Percentiles rank a stretch among this genome's conserved stretches.
Evolutionary conservation across 2,888 invertebrate genomes (phyloP).

Genomic region (Dasysyrphus albostriatus): DNA sequence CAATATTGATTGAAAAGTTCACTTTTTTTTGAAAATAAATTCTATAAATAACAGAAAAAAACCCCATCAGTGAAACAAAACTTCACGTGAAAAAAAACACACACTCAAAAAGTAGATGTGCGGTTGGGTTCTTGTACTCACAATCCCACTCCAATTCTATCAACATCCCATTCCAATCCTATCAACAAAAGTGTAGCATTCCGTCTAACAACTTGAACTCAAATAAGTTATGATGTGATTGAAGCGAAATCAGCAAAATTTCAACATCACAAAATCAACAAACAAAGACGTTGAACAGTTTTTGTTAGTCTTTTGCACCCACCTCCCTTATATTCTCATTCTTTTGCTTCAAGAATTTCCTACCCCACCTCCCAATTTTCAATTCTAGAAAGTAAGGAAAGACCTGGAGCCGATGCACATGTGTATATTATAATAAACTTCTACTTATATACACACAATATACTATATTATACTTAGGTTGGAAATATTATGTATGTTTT

Average conservation of each 20-base stretch:
- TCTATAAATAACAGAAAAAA: constrained; percentile 2
- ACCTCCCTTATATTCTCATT: background rate
- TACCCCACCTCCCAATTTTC: background rate
- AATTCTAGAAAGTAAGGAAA: constrained; percentile 17
- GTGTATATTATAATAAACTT: constrained; percentile 17
- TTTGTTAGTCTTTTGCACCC: constrained; percentile 50
- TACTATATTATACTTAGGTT: background rate
- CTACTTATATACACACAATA: background rate
- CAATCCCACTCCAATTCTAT: background rate
- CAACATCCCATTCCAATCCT: background rate
- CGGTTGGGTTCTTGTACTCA: constrained; percentile 21
- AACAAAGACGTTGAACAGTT: constrained; percentile 73
- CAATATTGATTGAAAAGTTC: constrained; percentile 69
- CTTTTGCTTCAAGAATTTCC: constrained; percentile 8
- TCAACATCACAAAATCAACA: constrained; percentile 74
- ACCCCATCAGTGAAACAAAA: constrained; percentile 20
- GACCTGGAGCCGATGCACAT: constrained; percentile 27
- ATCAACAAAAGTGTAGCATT: constrained; percentile 34
- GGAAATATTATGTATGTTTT: background rate
- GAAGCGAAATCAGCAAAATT: constrained; percentile 74
- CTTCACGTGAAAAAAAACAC: constrained; percentile 41
- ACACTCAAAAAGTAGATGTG: constrained; percentile 21
- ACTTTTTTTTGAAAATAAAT: constrained; percentile 19
- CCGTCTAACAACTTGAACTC: constrained; percentile 57
- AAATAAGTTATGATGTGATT: constrained; percentile 76